Base-by-base conservation (phyloP, 2,113 vertebrate genomes). In the Pachyramphus minor region DNA sequence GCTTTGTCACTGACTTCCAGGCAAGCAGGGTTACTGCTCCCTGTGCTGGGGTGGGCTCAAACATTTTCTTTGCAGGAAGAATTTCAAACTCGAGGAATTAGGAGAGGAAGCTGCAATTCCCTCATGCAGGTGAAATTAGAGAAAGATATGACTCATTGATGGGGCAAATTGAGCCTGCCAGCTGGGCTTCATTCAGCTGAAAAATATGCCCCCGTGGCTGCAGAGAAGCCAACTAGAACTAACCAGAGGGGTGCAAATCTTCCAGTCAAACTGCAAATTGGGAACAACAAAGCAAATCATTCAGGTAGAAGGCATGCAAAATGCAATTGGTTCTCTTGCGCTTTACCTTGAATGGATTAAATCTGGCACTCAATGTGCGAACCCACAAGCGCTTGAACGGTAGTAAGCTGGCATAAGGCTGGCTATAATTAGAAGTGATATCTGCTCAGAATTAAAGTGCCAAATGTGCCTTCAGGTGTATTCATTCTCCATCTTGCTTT, bases 391-490 rank as follows among this genome's bases (percentile, higher is more conserved):
- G n/a, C 86, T 92, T 74, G 90, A 94, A 94, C 92, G 5, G 85
- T 94, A 71, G 96, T 94, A 88, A 96, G 92, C 87, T 96, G 96
- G 96, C 95, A 96, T 93, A 77, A 96, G 95, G 90, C 73, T 94
- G 85, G 79, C 95, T 97, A 93, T 97, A 95, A 96, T 96, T 96
- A 97, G 95, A 95, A 96, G 76, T 92, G 95, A 53, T 96, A 95
- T 94, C 92, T 92, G 93, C 92, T 96, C 93, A 68, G 77, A 93
- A 89, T 84, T 95, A 33, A 80, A 72, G 93, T 95, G 96, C 96
- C 96, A 97, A 97, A 94, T 96, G 95, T 94, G 95, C 92, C 86
- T 94, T 94, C 96, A 96, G 96, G 95, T 96, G 96, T 95, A n/a
- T 72, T 78, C 92, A 25, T 90, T 95, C 93, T 96, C 93, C 91